A percentile compares a stretch with the other conserved stretches of the same genome.
These are phyloP conservation scores for Oscheius sp. DNA, from an alignment of 2,888 invertebrate genomes.

Conservation along the genomic window DNA sequence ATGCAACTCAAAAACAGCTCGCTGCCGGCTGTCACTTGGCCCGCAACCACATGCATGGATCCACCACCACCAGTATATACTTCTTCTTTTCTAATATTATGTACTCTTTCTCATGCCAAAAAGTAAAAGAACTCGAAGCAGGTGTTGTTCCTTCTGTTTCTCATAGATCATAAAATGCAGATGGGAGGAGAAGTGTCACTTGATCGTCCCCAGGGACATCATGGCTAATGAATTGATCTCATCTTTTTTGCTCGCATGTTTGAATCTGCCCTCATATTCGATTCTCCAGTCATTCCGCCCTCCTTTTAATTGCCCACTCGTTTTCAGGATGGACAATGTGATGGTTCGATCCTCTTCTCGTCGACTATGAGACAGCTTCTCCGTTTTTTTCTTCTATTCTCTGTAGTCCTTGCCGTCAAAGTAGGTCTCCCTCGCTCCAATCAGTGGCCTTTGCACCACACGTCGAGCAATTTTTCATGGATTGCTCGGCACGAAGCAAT, in stretches of 20 bases:
- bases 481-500: slow-evolving; percentile 4
- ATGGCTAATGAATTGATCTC: slow-evolving; percentile 30
- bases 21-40: slow-evolving; percentile 23
- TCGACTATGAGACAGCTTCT: not conserved
- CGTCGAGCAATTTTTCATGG: slow-evolving; percentile 12
- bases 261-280: slow-evolving; percentile 28
- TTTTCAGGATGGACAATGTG: not conserved
- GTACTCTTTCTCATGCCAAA: not conserved
- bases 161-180: not conserved
- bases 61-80: not conserved
- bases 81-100: not conserved
- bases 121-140: not conserved
- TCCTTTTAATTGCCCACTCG: slow-evolving; percentile 15
- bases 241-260: slow-evolving; percentile 10
- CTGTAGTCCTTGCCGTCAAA: not conserved
- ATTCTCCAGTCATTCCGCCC: slow-evolving; percentile 18
- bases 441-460: not conserved
- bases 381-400: not conserved
- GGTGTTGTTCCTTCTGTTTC: not conserved
- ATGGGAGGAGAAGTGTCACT: slow-evolving; percentile 12
- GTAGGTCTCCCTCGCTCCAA: not conserved
- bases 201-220: not conserved
- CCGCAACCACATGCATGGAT: slow-evolving; percentile 24
- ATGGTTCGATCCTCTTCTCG: not conserved
- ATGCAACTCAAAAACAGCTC: slow-evolving; percentile 28